These are phyloP conservation scores for Adela reaumurella DNA, from an alignment of 2,888 invertebrate species.

Conservation along the genomic window DNA sequence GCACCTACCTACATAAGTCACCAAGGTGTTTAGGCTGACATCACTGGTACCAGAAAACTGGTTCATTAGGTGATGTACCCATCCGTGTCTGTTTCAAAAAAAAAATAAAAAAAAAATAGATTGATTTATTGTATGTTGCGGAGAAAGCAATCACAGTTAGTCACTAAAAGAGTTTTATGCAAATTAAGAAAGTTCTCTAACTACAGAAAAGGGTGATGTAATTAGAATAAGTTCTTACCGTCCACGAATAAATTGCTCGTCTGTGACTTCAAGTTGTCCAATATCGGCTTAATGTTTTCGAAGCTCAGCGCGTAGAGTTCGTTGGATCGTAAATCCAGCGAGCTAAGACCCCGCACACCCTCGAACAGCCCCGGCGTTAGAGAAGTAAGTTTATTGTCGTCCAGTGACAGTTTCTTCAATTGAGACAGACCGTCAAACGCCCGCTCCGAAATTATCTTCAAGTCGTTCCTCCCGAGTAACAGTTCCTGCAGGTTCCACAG, in stretches of 20 bases:
- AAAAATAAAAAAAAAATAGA: too few species aligned
- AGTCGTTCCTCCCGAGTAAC: constrained; percentile 65
- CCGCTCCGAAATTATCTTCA: constrained; percentile 70
- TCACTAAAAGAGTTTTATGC: too few species aligned
- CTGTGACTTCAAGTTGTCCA: constrained; percentile 71
- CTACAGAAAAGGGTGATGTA: too few species aligned
- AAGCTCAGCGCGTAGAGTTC: constrained; percentile 71
- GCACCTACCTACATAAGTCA: too few species aligned
- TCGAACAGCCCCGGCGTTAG: constrained; percentile 70
- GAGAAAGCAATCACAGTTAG: too few species aligned
- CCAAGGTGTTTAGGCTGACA: too few species aligned
- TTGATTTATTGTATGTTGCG: too few species aligned
- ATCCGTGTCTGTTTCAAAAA: too few species aligned
- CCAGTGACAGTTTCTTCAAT: constrained; percentile 67
- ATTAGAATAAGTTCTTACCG: constrained; percentile 52
- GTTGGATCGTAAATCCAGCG: constrained; percentile 75
- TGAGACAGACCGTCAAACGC: constrained; percentile 74
- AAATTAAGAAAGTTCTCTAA: too few species aligned
- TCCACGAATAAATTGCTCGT: constrained; percentile 72
- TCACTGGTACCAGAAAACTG: too few species aligned
- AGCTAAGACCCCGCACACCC: constrained; percentile 68
- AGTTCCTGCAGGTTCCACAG: constrained; percentile 70
- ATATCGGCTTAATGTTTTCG: constrained; percentile 73
- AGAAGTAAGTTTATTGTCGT: constrained; percentile 70
- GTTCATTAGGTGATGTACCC: too few species aligned